These are phyloP conservation scores for Myanophis thanlyinensis DNA, from an alignment of 2,113 vertebrate species.

Conservation along the genomic window DNA sequence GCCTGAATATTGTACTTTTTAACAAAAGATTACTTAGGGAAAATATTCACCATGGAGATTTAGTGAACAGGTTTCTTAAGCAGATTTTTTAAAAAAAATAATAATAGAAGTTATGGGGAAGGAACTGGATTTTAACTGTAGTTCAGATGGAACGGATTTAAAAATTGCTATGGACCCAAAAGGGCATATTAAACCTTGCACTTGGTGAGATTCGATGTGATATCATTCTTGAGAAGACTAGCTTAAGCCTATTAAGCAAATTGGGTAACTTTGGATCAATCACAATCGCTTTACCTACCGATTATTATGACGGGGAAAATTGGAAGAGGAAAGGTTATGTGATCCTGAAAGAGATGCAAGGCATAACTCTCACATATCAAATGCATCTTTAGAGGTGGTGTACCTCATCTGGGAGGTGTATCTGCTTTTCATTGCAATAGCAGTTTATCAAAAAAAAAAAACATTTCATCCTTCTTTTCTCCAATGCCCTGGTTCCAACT, in stretches of 20 bases:
- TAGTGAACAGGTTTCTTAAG: neutral
- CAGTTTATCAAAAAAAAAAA: neutral
- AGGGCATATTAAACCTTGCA: neutral
- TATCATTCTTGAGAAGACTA: neutral
- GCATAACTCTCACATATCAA: neutral
- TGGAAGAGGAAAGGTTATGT: neutral
- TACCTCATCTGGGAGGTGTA: neutral
- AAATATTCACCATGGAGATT: no score
- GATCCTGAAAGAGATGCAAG: neutral
- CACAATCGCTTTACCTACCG: neutral
- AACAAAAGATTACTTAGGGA: conserved; percentile 30
- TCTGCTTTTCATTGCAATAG: neutral
- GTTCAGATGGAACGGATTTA: neutral
- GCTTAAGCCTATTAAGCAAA: neutral
- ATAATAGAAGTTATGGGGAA: neutral
- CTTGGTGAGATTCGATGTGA: neutral
- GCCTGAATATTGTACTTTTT: conserved; percentile 46
- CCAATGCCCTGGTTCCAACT: neutral
- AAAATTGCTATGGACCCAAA: neutral
- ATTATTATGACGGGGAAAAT: neutral
- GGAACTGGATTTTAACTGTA: neutral
- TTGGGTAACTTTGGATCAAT: neutral
- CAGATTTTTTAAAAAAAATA: neutral
- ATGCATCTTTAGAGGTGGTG: neutral
- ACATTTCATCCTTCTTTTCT: neutral